A percentile compares a stretch with the other conserved stretches of the same genome.
Conservation (phyloP, 1,140 invertebrate species). For the Paraescarpia echinospica region DNA sequence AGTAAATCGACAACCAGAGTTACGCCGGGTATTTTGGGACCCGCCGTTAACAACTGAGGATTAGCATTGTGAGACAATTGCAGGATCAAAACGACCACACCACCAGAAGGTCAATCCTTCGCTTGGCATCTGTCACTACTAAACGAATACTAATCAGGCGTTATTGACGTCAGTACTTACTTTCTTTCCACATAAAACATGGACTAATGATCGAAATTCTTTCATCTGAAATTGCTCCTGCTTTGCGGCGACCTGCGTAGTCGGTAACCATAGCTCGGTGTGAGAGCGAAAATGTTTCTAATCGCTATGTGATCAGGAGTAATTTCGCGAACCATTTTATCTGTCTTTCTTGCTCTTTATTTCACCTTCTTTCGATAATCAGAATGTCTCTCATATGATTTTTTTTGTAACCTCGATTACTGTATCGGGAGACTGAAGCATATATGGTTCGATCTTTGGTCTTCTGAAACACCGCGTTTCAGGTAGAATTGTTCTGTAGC, state of each 20-base stretch:
- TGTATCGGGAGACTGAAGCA: not conserved
- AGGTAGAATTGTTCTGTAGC: not conserved
- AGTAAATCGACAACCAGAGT: too few species aligned
- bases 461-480: not conserved
- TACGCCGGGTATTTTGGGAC: not conserved
- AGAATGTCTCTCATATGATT: not conserved
- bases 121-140: not conserved
- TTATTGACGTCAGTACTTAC: not conserved
- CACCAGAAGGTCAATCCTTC: not conserved
- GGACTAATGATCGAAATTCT: not conserved
- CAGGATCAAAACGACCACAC: not conserved
- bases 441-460: not conserved
- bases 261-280: too few species aligned
- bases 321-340: not conserved
- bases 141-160: constrained; percentile 5
- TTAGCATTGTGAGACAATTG: not conserved
- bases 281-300: too few species aligned
- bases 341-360: too few species aligned
- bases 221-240: not conserved
- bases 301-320: not conserved
- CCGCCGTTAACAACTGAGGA: not conserved
- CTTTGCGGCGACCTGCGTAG: too few species aligned
- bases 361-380: not conserved
- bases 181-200: not conserved
- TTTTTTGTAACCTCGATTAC: not conserved